Evolutionary conservation across 1,140 invertebrate species (phyloP).

Genomic region (Pseudoatta argentina): DNA sequence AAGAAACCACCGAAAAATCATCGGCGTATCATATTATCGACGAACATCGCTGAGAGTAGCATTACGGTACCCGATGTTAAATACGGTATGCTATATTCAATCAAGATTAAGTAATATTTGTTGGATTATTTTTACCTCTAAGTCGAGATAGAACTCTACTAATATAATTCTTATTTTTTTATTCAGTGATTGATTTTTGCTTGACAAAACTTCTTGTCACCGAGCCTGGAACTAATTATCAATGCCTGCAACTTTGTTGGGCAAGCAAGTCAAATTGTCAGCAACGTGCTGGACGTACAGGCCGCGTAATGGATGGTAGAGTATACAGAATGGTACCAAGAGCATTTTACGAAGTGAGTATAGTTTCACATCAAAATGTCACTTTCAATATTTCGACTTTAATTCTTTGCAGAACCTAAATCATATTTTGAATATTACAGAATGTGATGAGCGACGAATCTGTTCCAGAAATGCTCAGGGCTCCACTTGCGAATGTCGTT

Average conservation of each 20-base stretch:
- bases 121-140: not conserved
- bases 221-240: slow-evolving; percentile 92
- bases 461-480: slow-evolving; percentile 92
- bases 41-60: slow-evolving; percentile 99
- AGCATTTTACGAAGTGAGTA: slow-evolving; percentile 90
- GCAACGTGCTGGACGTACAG: slow-evolving; percentile 96
- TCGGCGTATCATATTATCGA: slow-evolving; percentile 96
- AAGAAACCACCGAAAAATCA: slow-evolving; percentile 86
- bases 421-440: slow-evolving; percentile 44
- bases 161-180: slow-evolving; percentile 64
- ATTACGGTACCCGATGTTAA: slow-evolving; percentile 97
- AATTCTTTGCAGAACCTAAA: slow-evolving; percentile 3
- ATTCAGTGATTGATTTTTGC: slow-evolving; percentile 97
- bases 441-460: slow-evolving; percentile 86
- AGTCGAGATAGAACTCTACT: slow-evolving; percentile 1
- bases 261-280: slow-evolving; percentile 95
- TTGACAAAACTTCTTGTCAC: slow-evolving; percentile 93
- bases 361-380: not conserved
- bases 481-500: slow-evolving; percentile 94
- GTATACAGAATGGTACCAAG: slow-evolving; percentile 94
- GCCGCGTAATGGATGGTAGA: slow-evolving; percentile 93
- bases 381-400: not conserved
- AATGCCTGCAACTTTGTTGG: slow-evolving; percentile 93
- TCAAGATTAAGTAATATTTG: not conserved
- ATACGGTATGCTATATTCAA: slow-evolving; percentile 88